These are phyloP conservation scores for Podocnemis expansa DNA, from an alignment of 2,113 vertebrate genomes.

Conservation along the genomic window DNA sequence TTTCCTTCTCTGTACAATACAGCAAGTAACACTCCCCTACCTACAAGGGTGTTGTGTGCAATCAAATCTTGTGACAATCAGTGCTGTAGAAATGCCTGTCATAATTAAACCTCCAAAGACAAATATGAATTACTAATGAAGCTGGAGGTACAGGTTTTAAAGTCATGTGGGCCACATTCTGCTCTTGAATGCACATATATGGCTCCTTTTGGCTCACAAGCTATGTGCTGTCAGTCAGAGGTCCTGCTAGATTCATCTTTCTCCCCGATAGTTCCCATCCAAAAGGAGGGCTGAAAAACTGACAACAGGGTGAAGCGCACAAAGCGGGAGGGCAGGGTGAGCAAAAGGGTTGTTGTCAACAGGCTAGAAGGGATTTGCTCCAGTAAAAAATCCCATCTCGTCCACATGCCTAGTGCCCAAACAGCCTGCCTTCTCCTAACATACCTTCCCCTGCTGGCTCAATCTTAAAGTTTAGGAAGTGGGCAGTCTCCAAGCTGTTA, in stretches of 20 bases:
- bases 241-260: background rate
- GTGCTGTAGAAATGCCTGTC: background rate
- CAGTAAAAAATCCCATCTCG: background rate
- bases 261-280: background rate
- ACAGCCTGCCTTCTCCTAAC: background rate
- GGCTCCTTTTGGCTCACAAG: background rate
- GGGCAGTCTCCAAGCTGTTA: background rate
- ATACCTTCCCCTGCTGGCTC: background rate
- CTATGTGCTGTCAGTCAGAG: background rate
- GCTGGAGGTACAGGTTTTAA: background rate
- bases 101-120: background rate
- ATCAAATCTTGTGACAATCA: no score
- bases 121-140: background rate
- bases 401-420: background rate
- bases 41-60: background rate
- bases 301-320: background rate
- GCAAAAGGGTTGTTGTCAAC: background rate
- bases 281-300: background rate
- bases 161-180: background rate
- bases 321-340: background rate
- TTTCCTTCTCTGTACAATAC: background rate
- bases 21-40: background rate
- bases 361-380: background rate
- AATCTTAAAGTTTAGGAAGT: no score
- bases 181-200: background rate